Base-by-base conservation (phyloP, 2,888 invertebrate species). In the Drosophila neotestacea region DNA sequence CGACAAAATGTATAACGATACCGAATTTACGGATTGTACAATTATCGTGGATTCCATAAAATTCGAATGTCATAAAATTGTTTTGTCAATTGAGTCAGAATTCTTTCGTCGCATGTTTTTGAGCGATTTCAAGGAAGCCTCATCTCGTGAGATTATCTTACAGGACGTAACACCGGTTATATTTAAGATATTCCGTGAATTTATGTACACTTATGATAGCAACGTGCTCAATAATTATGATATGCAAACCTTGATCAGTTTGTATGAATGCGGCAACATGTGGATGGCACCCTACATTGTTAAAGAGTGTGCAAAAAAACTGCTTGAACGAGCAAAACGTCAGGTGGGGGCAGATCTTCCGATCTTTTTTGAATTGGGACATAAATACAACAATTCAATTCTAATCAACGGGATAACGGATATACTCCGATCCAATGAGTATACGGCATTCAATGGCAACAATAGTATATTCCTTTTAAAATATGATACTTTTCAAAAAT, bases 11-110 rank as follows among this genome's bases (percentile, higher is more conserved):
- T 4, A 4, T 4, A 3, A 7, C 4, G 39, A 41, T 16, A 41
- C 13, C 3, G 13, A 44, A 5, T 67, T 70, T 27, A 32, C 59
- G 16, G 73, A 79, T 36, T 79, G 79, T 36, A n/a, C n/a, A 22
- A 60, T 79, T 4, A 32, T 52, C 4, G 75, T 77, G 22, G 62
- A 27, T 1, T 30, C 27, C 4, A 6, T 62, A 38, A 13, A 16
- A 4, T 79, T 81, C 6, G n/a, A 67, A 7, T 81, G 78, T 32
- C 79, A 78, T 44, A 74, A 72, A 32, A 0, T 70, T 4, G 66
- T 77, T 9, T 34, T 79, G n/a, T 41, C 56, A 4, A 32, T 34
- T 39, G 68, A 62, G 0, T 80, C 68, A 1, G 64, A 64, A 10
- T 77, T 69, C 7, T 79, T 80, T 11, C 51, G 69, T 16, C 27